A percentile compares a stretch with the other conserved stretches of the same genome.
Evolutionary conservation across 1,140 invertebrate species (phyloP).

Genomic region (Drosophila funebris): DNA sequence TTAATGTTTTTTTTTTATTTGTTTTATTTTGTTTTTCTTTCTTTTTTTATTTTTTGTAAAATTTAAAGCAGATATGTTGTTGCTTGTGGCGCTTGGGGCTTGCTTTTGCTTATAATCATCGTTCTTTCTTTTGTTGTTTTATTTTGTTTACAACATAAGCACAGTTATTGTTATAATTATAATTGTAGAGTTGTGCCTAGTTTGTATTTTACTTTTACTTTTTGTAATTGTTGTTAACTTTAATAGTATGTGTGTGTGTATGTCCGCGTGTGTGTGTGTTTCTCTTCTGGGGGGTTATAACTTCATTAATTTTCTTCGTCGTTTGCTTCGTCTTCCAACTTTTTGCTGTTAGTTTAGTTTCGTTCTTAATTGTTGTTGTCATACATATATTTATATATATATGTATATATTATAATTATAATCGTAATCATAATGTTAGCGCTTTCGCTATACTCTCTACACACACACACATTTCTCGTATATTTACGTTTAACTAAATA

Average conservation of each 20-base stretch:
- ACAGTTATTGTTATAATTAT: slow-evolving; percentile 69
- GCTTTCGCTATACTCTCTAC: slow-evolving; percentile 28
- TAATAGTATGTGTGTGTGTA: slow-evolving; percentile 58
- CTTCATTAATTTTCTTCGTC: slow-evolving; percentile 42
- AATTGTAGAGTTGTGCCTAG: slow-evolving; percentile 78
- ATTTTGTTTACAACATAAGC: slow-evolving; percentile 77
- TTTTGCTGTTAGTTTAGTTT: slow-evolving; percentile 27
- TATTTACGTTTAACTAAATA: slow-evolving; percentile 54
- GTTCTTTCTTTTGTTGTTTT: slow-evolving; percentile 47
- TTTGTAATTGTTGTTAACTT: slow-evolving; percentile 73
- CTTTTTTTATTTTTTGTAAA: slow-evolving; percentile 54
- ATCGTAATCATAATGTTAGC: slow-evolving; percentile 64
- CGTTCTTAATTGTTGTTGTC: slow-evolving; percentile 35
- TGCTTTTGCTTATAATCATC: slow-evolving; percentile 30
- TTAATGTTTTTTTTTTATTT: slow-evolving; percentile 24
- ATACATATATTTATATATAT: no score
- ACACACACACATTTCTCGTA: slow-evolving; percentile 42
- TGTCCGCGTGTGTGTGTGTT: slow-evolving; percentile 12
- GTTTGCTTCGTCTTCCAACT: not conserved
- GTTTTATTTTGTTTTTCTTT: slow-evolving; percentile 9
- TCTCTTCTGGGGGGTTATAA: slow-evolving; percentile 52
- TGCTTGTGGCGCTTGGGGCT: slow-evolving; percentile 77
- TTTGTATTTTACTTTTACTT: slow-evolving; percentile 50
- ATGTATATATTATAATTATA: slow-evolving; percentile 57
- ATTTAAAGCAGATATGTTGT: slow-evolving; percentile 81